A percentile compares a stretch with the other conserved stretches of the same genome.
These are phyloP conservation scores for Arctia plantaginis DNA, from an alignment of 2,888 invertebrate species.

Conservation along the genomic window DNA sequence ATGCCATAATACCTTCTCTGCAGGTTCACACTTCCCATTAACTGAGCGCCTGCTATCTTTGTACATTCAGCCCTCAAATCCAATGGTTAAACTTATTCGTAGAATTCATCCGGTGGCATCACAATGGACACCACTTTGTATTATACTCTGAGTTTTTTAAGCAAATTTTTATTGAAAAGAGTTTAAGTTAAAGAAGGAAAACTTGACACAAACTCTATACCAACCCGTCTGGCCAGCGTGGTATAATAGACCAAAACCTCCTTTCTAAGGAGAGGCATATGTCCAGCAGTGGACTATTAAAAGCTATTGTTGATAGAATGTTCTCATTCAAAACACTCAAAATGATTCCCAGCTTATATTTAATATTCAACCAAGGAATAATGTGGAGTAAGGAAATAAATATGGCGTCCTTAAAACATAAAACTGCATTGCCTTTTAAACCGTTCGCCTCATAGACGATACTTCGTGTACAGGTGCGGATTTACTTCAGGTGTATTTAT, in stretches of 20 bases:
- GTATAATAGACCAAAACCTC: too few relatives aligned
- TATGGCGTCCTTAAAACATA: conserved; percentile 35
- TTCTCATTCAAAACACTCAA: neutral
- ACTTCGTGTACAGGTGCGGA: conserved; percentile 32
- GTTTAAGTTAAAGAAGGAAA: too few relatives aligned
- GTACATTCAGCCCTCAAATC: conserved; percentile 36
- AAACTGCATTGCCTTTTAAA: conserved; percentile 54
- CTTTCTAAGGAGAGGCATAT: too few relatives aligned
- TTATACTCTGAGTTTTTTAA: conserved; percentile 29
- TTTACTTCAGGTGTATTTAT: neutral
- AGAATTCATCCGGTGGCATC: conserved; percentile 16
- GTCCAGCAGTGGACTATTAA: too few relatives aligned
- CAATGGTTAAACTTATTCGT: conserved; percentile 37
- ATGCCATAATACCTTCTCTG: conserved; percentile 21
- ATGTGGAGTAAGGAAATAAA: conserved; percentile 27
- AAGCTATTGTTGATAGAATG: too few relatives aligned
- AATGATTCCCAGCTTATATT: conserved; percentile 11
- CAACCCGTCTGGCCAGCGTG: too few relatives aligned
- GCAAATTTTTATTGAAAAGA: conserved; percentile 15
- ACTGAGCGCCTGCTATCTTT: conserved; percentile 32
- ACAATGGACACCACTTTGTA: conserved; percentile 34
- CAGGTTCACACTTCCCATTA: conserved; percentile 10
- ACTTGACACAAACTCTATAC: too few relatives aligned
- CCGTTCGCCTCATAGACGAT: conserved; percentile 37
- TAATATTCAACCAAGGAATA: conserved; percentile 26